phyloP scores from a whole-genome alignment of 1,140 invertebrate species.

The Coelopa frigida region DNA sequence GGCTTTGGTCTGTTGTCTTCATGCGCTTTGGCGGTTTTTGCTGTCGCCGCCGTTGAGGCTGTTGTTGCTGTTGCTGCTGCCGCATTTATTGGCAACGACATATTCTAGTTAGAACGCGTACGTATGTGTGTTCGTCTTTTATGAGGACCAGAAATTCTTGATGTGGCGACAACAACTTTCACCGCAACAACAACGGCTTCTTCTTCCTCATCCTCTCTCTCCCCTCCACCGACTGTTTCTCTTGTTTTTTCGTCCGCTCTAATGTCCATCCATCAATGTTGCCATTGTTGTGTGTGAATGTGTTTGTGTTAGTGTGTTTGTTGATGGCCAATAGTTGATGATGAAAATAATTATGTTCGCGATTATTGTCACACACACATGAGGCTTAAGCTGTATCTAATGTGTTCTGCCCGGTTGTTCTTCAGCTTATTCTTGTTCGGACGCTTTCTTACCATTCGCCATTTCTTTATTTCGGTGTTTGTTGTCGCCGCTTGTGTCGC shows the following conservation, averaged over 20 bases:
- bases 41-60: too few species aligned
- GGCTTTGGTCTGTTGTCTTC: too few species aligned
- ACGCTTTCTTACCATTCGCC: too few species aligned
- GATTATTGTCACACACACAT: background rate
- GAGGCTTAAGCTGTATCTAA: too few species aligned
- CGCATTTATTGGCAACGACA: too few species aligned
- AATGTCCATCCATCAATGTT: too few species aligned
- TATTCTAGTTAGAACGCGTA: slow-evolving; percentile 35
- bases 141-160: slow-evolving; percentile 37
- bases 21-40: too few species aligned
- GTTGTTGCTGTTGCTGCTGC: too few species aligned
- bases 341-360: background rate
- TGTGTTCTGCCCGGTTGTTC: too few species aligned
- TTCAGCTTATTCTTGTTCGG: too few species aligned
- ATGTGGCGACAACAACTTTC: slow-evolving; percentile 40
- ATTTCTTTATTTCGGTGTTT: slow-evolving; percentile 30
- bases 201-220: background rate
- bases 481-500: background rate
- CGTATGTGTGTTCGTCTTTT: slow-evolving; percentile 28
- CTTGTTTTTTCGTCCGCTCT: too few species aligned
- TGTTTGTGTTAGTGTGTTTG: background rate
- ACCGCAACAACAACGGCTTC: slow-evolving; percentile 27
- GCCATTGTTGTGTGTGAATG: background rate
- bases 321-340: slow-evolving; percentile 3
- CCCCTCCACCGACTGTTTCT: background rate